Percentiles rank a stretch among this genome's conserved stretches.
Conservation (phyloP, 2,888 invertebrate species). For the Drosophila vallismaia region DNA sequence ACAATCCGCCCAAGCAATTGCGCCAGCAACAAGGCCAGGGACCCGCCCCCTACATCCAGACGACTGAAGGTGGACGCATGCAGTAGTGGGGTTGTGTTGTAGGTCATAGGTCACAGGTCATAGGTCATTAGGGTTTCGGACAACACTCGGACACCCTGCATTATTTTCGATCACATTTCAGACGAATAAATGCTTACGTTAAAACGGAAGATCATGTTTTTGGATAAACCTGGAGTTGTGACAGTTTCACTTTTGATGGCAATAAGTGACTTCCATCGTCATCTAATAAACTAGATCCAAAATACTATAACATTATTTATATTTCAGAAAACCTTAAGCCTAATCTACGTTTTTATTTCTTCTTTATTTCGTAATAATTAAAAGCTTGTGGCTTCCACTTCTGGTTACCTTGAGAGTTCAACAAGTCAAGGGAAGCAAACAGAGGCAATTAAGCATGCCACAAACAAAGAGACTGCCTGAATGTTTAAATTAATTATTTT, state of each 20-base stretch:
- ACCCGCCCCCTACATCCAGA: constrained; percentile 50
- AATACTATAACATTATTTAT: too few relatives aligned
- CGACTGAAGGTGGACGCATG: constrained; percentile 59
- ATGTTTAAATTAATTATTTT: not conserved
- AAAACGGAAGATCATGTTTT: not conserved
- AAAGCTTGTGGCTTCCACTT: constrained; percentile 34
- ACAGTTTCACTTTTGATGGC: not conserved
- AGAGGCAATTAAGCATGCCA: constrained; percentile 72
- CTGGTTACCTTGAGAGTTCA: constrained; percentile 72
- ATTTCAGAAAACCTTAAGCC: too few relatives aligned
- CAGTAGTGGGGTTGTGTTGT: constrained; percentile 14
- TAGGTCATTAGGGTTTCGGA: not conserved
- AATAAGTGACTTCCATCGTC: not conserved
- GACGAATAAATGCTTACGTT: not conserved
- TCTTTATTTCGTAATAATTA: constrained; percentile 43
- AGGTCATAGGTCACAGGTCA: too few relatives aligned
- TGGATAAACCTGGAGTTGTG: not conserved
- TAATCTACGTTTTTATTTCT: too few relatives aligned
- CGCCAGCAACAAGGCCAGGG: constrained; percentile 42
- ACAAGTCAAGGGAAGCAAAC: constrained; percentile 47
- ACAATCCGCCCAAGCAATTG: constrained; percentile 26
- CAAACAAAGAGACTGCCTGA: constrained; percentile 33
- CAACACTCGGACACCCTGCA: not conserved
- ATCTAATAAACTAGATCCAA: constrained; percentile 1
- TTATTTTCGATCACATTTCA: not conserved